Conservation (phyloP, 2,113 vertebrate genomes). For the Stegastes partitus region DNA sequence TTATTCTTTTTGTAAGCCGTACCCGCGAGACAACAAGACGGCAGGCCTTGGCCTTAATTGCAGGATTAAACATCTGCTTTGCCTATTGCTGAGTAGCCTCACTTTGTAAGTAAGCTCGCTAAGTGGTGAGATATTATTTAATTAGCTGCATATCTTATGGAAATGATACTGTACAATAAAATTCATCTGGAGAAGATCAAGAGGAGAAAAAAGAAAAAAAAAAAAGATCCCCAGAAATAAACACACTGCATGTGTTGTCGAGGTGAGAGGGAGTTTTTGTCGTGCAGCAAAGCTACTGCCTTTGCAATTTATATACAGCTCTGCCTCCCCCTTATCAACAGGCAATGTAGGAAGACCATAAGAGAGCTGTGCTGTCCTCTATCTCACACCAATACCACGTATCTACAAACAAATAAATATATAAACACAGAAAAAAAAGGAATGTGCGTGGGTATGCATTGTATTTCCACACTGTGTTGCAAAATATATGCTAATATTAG, state of each 20-base stretch:
- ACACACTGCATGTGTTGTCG: neutral
- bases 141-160: conserved; percentile 75
- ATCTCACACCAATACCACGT: conserved; percentile 31
- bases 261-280: conserved; percentile 41
- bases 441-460: conserved; percentile 68
- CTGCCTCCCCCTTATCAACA: conserved; percentile 57
- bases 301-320: conserved; percentile 32
- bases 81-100: conserved; percentile 60
- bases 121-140: conserved; percentile 76
- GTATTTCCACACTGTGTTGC: conserved; percentile 70
- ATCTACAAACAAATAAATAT: conserved; percentile 67
- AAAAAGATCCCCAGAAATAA: conserved; percentile 25
- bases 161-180: conserved; percentile 49
- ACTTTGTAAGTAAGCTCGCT: conserved; percentile 69
- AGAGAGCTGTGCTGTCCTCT: conserved; percentile 34
- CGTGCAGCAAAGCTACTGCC: conserved; percentile 5
- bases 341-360: conserved; percentile 32
- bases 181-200: conserved; percentile 43
- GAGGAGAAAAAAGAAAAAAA: conserved; percentile 22
- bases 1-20: conserved; percentile 54
- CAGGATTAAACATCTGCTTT: conserved; percentile 79
- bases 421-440: conserved; percentile 40
- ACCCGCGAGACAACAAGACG: conserved; percentile 58
- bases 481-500: conserved; percentile 82
- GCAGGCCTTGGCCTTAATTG: conserved; percentile 71